phyloP scores from a whole-genome alignment of 2,888 invertebrate genomes.

The Ormyrus rosae region DNA sequence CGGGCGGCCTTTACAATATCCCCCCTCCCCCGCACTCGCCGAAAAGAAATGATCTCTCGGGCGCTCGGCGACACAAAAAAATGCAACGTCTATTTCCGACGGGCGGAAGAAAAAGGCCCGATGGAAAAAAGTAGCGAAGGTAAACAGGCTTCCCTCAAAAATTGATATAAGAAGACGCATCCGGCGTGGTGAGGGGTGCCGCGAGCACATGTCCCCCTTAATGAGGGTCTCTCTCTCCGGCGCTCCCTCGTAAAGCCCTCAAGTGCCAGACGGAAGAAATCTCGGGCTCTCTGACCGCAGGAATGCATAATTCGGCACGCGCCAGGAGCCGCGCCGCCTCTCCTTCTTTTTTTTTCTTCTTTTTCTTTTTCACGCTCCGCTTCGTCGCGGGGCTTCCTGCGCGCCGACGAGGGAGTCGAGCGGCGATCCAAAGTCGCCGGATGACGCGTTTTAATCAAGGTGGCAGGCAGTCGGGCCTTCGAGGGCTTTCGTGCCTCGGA shows the following conservation, averaged over 20 bases:
- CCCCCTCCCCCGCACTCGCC: background rate
- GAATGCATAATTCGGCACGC: slow-evolving; percentile 35
- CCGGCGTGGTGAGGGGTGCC: slow-evolving; percentile 13
- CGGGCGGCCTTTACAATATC: slow-evolving; percentile 21
- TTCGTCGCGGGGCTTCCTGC: slow-evolving; percentile 7
- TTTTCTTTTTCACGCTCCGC: too few relatives aligned
- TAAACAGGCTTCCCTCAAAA: slow-evolving; percentile 16
- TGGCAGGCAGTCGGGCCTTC: background rate
- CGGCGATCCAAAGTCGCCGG: background rate
- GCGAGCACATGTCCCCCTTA: background rate
- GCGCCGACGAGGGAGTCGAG: background rate
- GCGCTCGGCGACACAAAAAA: slow-evolving; percentile 2
- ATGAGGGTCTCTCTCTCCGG: too few relatives aligned
- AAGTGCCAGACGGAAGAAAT: slow-evolving; percentile 5
- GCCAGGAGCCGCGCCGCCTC: background rate
- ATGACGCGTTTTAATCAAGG: background rate
- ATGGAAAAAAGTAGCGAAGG: background rate
- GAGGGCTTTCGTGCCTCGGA: background rate
- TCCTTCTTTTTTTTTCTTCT: too few relatives aligned
- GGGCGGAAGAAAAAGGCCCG: background rate
- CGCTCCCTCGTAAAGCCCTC: slow-evolving; percentile 11
- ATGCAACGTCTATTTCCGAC: slow-evolving; percentile 25
- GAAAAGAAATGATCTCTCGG: slow-evolving; percentile 1
- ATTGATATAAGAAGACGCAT: slow-evolving; percentile 37
- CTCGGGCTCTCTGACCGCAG: slow-evolving; percentile 8